Conservation (phyloP, 37 sponge, comb jelly and placozoan genomes). For the Chondrosia reniformis region DNA sequence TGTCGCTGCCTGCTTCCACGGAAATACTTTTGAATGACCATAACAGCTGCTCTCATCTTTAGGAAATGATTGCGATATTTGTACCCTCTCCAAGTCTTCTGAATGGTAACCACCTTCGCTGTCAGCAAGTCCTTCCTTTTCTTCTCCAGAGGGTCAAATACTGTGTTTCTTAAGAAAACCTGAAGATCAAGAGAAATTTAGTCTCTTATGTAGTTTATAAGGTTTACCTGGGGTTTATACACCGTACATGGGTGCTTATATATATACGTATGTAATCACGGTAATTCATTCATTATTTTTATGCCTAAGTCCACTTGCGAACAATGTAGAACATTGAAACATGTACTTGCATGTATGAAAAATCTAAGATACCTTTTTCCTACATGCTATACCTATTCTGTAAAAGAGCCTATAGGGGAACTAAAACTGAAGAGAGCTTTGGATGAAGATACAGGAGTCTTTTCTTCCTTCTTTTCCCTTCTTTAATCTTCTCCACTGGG, state of each 20-base stretch:
- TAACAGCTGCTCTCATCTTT: conserved; percentile 28
- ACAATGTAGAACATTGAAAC: no score
- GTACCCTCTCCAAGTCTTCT: conserved; percentile 79
- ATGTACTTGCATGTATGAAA: no score
- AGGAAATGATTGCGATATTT: conserved; percentile 41
- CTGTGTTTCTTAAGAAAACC: conserved; percentile 85
- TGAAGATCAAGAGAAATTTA: background rate
- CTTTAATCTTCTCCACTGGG: no score
- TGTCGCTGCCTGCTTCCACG: conserved; percentile 63
- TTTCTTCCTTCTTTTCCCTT: no score
- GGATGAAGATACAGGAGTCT: no score
- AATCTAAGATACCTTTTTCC: no score
- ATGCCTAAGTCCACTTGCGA: background rate
- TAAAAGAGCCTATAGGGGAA: no score
- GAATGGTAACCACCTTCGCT: conserved; percentile 74
- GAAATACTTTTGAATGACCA: conserved; percentile 70
- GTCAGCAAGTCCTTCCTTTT: conserved; percentile 57
- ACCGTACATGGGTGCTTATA: background rate
- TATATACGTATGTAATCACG: background rate
- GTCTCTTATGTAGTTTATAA: background rate
- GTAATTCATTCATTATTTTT: background rate
- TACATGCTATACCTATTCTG: no score
- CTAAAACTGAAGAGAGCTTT: no score
- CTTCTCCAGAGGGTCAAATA: conserved; percentile 92
- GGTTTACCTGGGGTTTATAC: background rate